phyloP scores from a whole-genome alignment of 2,113 vertebrate species.

The Nerophis lumbriciformis region DNA sequence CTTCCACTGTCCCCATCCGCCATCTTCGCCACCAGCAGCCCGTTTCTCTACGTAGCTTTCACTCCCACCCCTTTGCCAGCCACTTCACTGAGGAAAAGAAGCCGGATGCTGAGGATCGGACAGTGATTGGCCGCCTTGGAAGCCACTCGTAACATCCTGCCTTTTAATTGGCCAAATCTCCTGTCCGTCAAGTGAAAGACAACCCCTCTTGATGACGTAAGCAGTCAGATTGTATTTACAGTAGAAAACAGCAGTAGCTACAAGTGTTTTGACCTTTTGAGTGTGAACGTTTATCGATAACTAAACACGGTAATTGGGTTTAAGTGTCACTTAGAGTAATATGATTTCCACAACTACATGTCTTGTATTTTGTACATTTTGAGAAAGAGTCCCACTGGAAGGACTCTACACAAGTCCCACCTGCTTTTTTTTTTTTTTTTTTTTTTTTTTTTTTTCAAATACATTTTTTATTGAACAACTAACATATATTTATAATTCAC shows the following conservation, averaged over 20 bases:
- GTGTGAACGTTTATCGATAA: neutral
- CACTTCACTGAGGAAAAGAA: conserved; percentile 36
- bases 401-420: conserved; percentile 25
- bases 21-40: conserved; percentile 85
- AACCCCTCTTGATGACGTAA: conserved; percentile 14
- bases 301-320: neutral
- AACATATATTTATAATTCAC: too few relatives aligned
- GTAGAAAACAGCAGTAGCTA: neutral
- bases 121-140: conserved; percentile 25
- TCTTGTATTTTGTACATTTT: conserved; percentile 25
- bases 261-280: neutral
- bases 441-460: too few relatives aligned
- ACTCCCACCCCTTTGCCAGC: conserved; percentile 44
- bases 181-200: conserved; percentile 35
- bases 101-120: conserved; percentile 20
- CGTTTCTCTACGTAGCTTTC: conserved; percentile 69
- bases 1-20: conserved; percentile 91
- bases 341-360: neutral
- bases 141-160: conserved; percentile 26
- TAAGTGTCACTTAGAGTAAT: neutral
- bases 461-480: too few relatives aligned
- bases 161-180: conserved; percentile 18
- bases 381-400: conserved; percentile 39
- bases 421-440: neutral
- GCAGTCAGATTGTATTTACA: conserved; percentile 17